Percentiles rank a stretch among this genome's conserved stretches.
phyloP scores from a whole-genome alignment of 2,888 invertebrate species.

The Polydrusus tereticollis region DNA sequence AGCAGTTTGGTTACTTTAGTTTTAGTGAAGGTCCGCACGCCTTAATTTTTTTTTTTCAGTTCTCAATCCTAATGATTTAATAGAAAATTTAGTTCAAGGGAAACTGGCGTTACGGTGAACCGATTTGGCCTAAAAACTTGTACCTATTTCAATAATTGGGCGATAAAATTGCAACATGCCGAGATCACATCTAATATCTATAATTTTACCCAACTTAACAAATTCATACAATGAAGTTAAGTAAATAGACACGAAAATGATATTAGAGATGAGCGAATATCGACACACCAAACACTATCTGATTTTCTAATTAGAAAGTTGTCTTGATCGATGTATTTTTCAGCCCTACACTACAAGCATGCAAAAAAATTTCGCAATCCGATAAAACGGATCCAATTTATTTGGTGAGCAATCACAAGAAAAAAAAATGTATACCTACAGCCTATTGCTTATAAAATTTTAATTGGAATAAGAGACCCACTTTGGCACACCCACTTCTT shows the following conservation, averaged over 20 bases:
- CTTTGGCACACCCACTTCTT: constrained; percentile 14
- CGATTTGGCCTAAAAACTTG: background rate
- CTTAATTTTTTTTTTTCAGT: background rate
- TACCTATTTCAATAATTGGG: constrained; percentile 3
- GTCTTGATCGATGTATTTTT: too few relatives aligned
- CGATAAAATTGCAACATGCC: background rate
- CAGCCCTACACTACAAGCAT: background rate
- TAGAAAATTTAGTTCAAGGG: constrained; percentile 11
- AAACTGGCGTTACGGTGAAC: constrained; percentile 2
- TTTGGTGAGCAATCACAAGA: background rate
- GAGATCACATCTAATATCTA: background rate
- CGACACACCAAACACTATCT: background rate
- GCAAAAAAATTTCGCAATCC: background rate
- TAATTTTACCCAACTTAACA: background rate
- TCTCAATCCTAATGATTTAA: background rate
- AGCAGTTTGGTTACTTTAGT: too few relatives aligned
- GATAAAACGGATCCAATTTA: background rate
- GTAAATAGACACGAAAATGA: background rate
- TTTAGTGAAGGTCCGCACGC: background rate
- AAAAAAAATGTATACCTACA: constrained; percentile 12
- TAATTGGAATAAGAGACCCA: constrained; percentile 15
- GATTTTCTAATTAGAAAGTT: too few relatives aligned
- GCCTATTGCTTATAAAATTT: constrained; percentile 12
- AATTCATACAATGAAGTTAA: background rate
- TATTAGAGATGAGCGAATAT: too few relatives aligned